Evolutionary conservation across 2,797 vertebrate genomes (phyloP), one percentile per base, ranked within the genome.

Genomic region (Diplodus sargus): DNA sequence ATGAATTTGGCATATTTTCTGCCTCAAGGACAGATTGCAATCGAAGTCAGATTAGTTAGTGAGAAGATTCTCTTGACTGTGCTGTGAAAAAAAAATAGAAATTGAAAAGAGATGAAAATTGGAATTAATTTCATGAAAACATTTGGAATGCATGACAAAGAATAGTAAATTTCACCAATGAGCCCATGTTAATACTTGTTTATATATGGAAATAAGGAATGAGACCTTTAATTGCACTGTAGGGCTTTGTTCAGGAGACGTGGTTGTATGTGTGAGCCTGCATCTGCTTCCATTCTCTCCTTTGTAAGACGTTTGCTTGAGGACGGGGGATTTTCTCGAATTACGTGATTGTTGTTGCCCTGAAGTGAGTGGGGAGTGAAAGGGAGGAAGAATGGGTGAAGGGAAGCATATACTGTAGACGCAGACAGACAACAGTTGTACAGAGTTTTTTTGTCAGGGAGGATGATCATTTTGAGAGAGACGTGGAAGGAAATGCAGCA

Each of bases 301-400:
- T 77, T 81, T 82, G 67, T 65, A 60, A 64, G 30, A 75, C 84
- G 74, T 68, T 74, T 71, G 82, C 85, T 84, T 61, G 49, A 79
- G 77, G 72, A 79, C 58, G 39, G 20, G 69, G 78, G 76, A 84
- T 87, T 86, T 85, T 79, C 65, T 42, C 59, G 67, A 82, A 85
- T 85, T 71, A 73, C 82, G 73, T 52, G 82, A 83, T 71, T 79
- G 81, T 70, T 79, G 71, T 48, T 78, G 70, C 25, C 56, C 4
- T 54, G 69, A 56, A 82, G 34, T 60, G 72, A 71, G 17, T 18
- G 78, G 39, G 43, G 39, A 61, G 34, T 4, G 69, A 34, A 43
- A 43, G 56, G 18, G 30, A 70, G 43, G 42, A 18, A 42, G 20
- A n/a, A 54, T 14, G 47, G 58, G 18, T 62, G 66, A 57, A 17